Conservation (phyloP, 2,888 invertebrate species). For the Rhingia campestris region DNA sequence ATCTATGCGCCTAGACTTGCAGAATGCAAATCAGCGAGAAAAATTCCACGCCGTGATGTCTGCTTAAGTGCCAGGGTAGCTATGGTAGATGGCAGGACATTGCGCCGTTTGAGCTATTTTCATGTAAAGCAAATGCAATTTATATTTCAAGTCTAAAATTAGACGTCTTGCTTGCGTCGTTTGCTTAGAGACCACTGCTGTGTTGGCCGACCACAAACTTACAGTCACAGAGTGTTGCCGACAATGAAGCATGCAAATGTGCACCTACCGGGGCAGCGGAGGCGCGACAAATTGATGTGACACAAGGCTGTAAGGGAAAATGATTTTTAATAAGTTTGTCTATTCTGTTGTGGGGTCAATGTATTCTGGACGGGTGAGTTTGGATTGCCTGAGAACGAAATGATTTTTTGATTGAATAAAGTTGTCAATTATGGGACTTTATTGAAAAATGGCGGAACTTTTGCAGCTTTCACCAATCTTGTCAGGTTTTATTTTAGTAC, state of each 20-base stretch:
- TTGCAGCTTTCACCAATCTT: no score
- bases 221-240: constrained; percentile 28
- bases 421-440: neutral
- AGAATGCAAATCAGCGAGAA: constrained; percentile 51
- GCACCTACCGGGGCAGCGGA: neutral
- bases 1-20: neutral
- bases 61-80: constrained; percentile 15
- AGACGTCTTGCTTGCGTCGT: constrained; percentile 16
- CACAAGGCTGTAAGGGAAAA: constrained; percentile 35
- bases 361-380: constrained; percentile 2
- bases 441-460: neutral
- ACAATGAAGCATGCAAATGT: constrained; percentile 64
- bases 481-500: no score
- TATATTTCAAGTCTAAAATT: constrained; percentile 38
- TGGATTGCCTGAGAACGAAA: neutral
- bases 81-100: neutral
- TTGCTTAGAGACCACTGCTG: constrained; percentile 12
- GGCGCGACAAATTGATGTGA: constrained; percentile 52
- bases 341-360: constrained; percentile 29
- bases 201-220: neutral
- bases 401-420: neutral
- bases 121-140: constrained; percentile 33
- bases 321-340: constrained; percentile 15
- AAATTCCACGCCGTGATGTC: constrained; percentile 47
- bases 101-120: constrained; percentile 16